These are phyloP conservation scores for Ciona savignyi DNA, from an alignment of 23 tunicate genomes.

Conservation along the genomic window DNA sequence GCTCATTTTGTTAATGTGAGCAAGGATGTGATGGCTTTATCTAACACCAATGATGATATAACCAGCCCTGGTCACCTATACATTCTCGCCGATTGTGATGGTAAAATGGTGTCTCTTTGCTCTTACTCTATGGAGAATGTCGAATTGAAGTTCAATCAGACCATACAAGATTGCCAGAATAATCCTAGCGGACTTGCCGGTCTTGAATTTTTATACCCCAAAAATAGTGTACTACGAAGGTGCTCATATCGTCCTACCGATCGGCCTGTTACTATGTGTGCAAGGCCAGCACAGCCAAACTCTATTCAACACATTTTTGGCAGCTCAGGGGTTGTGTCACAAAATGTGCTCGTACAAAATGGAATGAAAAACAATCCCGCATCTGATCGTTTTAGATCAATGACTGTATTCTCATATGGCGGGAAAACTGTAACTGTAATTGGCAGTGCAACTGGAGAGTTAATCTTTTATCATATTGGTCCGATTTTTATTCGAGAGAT, in stretches of 20 bases:
- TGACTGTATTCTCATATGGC: no score
- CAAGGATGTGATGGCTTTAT: no score
- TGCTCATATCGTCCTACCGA: background rate
- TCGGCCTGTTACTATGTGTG: constrained; percentile 2
- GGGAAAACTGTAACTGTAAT: constrained; percentile 23
- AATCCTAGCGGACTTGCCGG: constrained; percentile 2
- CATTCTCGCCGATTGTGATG: no score
- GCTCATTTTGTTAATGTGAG: no score
- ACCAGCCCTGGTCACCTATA: no score
- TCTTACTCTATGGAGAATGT: background rate
- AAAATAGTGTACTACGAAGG: constrained; percentile 1
- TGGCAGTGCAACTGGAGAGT: constrained; percentile 14
- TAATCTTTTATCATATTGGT: constrained; percentile 25
- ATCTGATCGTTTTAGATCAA: background rate
- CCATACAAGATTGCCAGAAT: background rate
- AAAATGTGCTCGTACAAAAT: background rate
- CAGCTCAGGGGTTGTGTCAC: background rate
- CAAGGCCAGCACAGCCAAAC: background rate
- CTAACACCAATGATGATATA: no score
- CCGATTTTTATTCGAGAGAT: no score
- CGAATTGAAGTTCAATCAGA: constrained; percentile 1
- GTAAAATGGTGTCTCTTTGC: no score
- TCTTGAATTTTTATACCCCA: constrained; percentile 7
- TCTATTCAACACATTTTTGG: background rate
- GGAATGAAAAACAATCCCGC: background rate